Percentiles rank a stretch among this genome's conserved stretches.
These are phyloP conservation scores for Rosalia funebris DNA, from an alignment of 2,888 invertebrate genomes.

Conservation along the genomic window DNA sequence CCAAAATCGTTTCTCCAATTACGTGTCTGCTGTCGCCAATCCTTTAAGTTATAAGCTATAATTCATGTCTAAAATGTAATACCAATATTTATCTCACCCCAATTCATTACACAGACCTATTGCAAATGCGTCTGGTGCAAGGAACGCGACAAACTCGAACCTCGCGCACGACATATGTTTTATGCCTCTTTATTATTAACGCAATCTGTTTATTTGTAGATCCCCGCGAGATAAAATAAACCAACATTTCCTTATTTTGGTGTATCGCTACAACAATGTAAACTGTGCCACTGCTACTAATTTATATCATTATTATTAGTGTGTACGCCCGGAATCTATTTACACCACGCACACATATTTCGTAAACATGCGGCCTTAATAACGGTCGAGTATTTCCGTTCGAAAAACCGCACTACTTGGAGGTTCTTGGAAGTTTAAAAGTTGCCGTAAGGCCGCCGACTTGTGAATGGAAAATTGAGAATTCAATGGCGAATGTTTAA, in stretches of 20 bases:
- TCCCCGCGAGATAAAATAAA: conserved; percentile 14
- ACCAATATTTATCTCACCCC: no score
- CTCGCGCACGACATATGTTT: background rate
- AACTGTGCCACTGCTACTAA: conserved; percentile 1
- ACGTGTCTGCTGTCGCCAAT: no score
- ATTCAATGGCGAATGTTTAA: no score
- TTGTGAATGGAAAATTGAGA: no score
- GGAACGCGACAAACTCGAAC: background rate
- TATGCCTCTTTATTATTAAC: conserved; percentile 12
- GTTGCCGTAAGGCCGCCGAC: no score
- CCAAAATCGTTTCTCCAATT: no score
- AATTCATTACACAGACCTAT: no score
- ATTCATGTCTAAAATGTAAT: no score
- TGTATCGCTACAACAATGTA: conserved; percentile 1
- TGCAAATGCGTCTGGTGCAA: background rate
- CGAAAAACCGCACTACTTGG: no score
- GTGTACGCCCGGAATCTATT: conserved; percentile 1
- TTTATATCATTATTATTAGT: background rate
- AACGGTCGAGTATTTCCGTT: conserved; percentile 22
- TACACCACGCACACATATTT: conserved; percentile 14
- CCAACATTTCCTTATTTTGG: conserved; percentile 20
- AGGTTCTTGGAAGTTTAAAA: no score
- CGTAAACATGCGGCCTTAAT: conserved; percentile 7
- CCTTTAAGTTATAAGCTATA: no score
- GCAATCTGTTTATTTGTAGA: conserved; percentile 20